Percentiles rank a stretch among this genome's conserved stretches.
Evolutionary conservation across 2,888 invertebrate genomes (phyloP).

Genomic region (Eurytoma adleriae): DNA sequence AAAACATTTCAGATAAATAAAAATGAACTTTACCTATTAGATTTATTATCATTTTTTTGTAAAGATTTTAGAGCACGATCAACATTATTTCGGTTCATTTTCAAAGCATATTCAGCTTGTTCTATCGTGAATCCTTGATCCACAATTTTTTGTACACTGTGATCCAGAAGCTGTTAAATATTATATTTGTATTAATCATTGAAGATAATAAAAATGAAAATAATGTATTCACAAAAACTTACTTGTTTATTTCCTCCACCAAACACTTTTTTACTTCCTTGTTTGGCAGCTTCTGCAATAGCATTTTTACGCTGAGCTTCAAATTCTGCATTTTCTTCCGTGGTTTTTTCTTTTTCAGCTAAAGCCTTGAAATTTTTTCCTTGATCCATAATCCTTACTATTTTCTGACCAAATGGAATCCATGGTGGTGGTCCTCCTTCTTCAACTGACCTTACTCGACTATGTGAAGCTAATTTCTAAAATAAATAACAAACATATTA

Average conservation of each 20-base stretch:
- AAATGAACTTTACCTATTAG: constrained; percentile 62
- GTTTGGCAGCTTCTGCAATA: constrained; percentile 90
- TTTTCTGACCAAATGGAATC: constrained; percentile 92
- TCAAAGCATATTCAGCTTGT: constrained; percentile 86
- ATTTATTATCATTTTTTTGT: constrained; percentile 76
- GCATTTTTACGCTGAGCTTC: constrained; percentile 93
- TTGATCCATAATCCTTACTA: constrained; percentile 79
- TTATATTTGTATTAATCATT: constrained; percentile 25
- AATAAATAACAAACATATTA: constrained; percentile 20
- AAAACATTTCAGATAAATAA: not conserved
- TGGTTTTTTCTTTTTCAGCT: constrained; percentile 79
- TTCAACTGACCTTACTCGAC: constrained; percentile 79
- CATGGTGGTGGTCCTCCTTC: constrained; percentile 92
- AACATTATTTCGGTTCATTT: constrained; percentile 84
- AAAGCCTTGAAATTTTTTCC: constrained; percentile 86
- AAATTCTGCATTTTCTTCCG: constrained; percentile 88
- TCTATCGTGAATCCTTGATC: constrained; percentile 88
- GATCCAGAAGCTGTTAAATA: constrained; percentile 80
- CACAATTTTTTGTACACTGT: constrained; percentile 87
- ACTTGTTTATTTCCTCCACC: constrained; percentile 78
- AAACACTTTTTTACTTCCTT: constrained; percentile 78
- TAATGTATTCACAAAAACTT: constrained; percentile 36
- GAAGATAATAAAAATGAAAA: constrained; percentile 19
- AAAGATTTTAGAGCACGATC: constrained; percentile 84
- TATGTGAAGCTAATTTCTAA: constrained; percentile 72